Evolutionary conservation across 2,888 invertebrate species (phyloP).

Genomic region (Drosophila fulvimacula): DNA sequence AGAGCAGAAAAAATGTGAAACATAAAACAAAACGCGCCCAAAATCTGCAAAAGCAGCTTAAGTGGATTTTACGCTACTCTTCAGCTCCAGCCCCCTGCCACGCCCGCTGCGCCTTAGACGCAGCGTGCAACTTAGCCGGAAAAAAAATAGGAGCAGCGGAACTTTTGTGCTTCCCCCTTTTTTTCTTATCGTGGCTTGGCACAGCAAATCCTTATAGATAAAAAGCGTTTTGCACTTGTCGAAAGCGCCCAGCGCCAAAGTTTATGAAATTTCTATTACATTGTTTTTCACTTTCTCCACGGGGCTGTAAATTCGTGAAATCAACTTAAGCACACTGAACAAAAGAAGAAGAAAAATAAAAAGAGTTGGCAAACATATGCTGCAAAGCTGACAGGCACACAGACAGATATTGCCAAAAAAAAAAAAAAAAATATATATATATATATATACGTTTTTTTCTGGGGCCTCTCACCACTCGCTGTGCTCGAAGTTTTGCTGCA

Average conservation of each 20-base stretch:
- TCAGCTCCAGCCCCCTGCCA: background rate
- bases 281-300: slow-evolving; percentile 67
- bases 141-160: slow-evolving; percentile 3
- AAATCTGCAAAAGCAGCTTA: slow-evolving; percentile 68
- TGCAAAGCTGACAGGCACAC: slow-evolving; percentile 62
- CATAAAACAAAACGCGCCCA: slow-evolving; percentile 58
- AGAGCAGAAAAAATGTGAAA: slow-evolving; percentile 20
- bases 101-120: background rate
- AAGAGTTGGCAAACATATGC: slow-evolving; percentile 42
- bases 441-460: no score
- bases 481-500: slow-evolving; percentile 14
- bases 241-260: slow-evolving; percentile 56
- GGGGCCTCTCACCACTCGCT: slow-evolving; percentile 38
- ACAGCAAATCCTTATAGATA: slow-evolving; percentile 65
- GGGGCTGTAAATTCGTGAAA: slow-evolving; percentile 58
- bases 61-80: slow-evolving; percentile 64
- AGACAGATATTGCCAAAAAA: slow-evolving; percentile 42
- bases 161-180: slow-evolving; percentile 31
- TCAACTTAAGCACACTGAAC: slow-evolving; percentile 44
- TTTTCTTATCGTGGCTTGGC: slow-evolving; percentile 37
- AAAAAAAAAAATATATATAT: no score
- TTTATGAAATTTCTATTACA: slow-evolving; percentile 73
- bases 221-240: slow-evolving; percentile 67
- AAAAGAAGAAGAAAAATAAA: background rate
- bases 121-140: slow-evolving; percentile 42